Percentiles rank a stretch among this genome's conserved stretches.
These are phyloP conservation scores for Calephelis perditalis DNA, from an alignment of 2,888 invertebrate genomes.

Conservation along the genomic window DNA sequence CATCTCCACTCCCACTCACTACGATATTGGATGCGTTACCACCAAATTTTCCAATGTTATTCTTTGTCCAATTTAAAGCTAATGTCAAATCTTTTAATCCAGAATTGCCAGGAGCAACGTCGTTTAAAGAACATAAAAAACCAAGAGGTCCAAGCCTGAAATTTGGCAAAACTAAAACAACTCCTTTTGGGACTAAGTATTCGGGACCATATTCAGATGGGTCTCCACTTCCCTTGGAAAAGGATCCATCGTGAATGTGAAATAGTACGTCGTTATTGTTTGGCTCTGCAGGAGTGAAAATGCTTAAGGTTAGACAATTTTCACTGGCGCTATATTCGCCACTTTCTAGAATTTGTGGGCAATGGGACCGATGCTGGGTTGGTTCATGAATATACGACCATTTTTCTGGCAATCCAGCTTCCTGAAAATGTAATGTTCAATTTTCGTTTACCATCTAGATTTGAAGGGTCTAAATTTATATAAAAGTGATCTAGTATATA, in stretches of 20 bases:
- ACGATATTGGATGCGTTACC: conserved; percentile 54
- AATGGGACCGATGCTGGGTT: conserved; percentile 40
- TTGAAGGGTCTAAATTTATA: too few species aligned
- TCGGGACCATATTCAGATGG: conserved; percentile 56
- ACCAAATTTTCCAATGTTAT: conserved; percentile 54
- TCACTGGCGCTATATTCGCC: conserved; percentile 35
- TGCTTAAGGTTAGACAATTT: conserved; percentile 59
- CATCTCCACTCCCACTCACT: conserved; percentile 54
- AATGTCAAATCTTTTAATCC: conserved; percentile 56
- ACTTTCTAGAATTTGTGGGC: conserved; percentile 47
- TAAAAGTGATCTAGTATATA: too few species aligned
- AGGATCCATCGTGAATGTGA: conserved; percentile 60
- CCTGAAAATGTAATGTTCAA: conserved; percentile 37
- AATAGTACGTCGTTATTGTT: conserved; percentile 48
- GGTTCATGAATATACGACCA: conserved; percentile 37
- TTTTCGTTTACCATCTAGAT: too few species aligned
- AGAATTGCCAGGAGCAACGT: conserved; percentile 57
- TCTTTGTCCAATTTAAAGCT: conserved; percentile 53
- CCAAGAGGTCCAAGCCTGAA: conserved; percentile 62
- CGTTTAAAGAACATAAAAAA: conserved; percentile 53
- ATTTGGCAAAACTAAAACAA: conserved; percentile 57
- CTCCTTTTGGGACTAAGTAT: conserved; percentile 43
- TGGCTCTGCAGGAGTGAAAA: conserved; percentile 43
- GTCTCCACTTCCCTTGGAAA: conserved; percentile 49
- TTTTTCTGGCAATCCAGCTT: conserved; percentile 35